These are phyloP conservation scores for Cuniculus paca DNA, from an alignment of 2,797 vertebrate species.

Conservation along the genomic window DNA sequence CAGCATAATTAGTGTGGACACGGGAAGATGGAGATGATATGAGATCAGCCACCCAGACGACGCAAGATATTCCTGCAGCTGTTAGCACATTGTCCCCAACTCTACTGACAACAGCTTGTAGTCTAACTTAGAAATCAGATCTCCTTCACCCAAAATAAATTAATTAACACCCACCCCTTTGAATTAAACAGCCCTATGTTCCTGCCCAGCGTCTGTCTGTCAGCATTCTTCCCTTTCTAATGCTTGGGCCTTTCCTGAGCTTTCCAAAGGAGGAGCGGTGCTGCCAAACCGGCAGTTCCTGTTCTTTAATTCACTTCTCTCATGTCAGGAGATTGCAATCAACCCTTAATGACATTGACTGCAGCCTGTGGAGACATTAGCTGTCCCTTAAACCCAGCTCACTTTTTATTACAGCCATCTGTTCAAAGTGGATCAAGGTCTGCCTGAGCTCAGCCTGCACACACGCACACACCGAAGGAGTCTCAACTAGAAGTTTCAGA, in stretches of 20 bases:
- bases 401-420: constrained; percentile 15
- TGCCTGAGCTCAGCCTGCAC: neutral
- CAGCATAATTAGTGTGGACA: neutral
- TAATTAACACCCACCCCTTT: constrained; percentile 73
- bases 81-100: constrained; percentile 55
- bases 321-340: constrained; percentile 69
- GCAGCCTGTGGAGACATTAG: constrained; percentile 36
- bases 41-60: constrained; percentile 49
- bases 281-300: constrained; percentile 55
- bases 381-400: neutral
- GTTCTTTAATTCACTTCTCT: constrained; percentile 59
- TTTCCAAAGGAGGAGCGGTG: constrained; percentile 1
- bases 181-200: constrained; percentile 62
- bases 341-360: constrained; percentile 65
- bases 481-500: neutral
- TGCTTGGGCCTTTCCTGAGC: constrained; percentile 29
- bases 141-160: constrained; percentile 76
- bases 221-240: constrained; percentile 23
- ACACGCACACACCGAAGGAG: neutral
- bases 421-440: neutral
- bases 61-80: constrained; percentile 48
- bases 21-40: constrained; percentile 55
- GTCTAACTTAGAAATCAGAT: constrained; percentile 80
- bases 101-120: constrained; percentile 75
- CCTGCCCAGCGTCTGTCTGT: constrained; percentile 73